Evolutionary conservation across 92 coral and sea anemone genomes (phyloP).

Genomic region (Galaxea fascicularis): DNA sequence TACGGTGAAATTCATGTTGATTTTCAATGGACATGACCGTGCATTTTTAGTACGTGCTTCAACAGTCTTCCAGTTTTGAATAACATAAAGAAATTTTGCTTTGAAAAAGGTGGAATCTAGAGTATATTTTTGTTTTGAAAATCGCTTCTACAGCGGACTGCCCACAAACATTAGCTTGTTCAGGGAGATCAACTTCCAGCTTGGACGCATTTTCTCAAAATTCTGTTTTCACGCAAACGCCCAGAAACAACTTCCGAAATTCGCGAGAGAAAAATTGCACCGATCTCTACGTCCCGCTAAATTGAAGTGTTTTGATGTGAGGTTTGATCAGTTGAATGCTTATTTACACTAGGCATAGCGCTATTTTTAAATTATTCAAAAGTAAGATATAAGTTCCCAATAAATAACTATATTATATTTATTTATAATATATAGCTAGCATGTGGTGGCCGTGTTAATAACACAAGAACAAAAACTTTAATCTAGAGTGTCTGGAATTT

Average conservation of each 20-base stretch:
- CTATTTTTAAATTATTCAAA: not conserved
- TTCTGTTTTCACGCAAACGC: not conserved
- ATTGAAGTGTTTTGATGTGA: constrained; percentile 3
- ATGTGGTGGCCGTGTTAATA: not conserved
- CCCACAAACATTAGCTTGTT: not conserved
- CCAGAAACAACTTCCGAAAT: not conserved
- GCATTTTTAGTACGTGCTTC: not conserved
- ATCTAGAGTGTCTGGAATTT: no score
- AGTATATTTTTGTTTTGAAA: constrained; percentile 29
- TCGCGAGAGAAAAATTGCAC: not conserved
- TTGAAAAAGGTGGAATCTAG: constrained; percentile 18
- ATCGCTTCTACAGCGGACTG: constrained; percentile 8
- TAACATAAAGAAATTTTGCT: not conserved
- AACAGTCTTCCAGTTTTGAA: not conserved
- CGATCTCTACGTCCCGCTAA: not conserved
- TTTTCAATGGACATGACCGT: not conserved
- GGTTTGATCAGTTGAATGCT: constrained; percentile 5
- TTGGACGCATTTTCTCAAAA: not conserved
- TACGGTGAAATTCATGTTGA: not conserved
- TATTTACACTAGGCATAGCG: not conserved
- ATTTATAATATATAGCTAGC: not conserved
- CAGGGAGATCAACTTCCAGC: not conserved
- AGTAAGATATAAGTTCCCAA: not conserved
- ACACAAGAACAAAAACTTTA: not conserved
- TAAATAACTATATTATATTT: not conserved